phyloP scores from a whole-genome alignment of 2,888 invertebrate genomes.

The Cephonodes hylas region DNA sequence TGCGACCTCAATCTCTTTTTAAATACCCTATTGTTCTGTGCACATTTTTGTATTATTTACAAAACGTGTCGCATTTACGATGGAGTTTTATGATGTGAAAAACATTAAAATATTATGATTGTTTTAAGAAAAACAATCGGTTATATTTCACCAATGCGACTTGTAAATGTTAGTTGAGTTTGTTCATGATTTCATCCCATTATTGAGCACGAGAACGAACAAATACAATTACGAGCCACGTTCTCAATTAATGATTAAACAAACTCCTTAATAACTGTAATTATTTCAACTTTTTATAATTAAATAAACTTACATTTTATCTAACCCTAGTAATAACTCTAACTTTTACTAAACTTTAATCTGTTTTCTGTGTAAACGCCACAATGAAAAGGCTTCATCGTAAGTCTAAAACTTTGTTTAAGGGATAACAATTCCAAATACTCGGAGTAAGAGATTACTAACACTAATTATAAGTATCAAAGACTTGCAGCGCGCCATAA shows the following conservation, averaged over 20 bases:
- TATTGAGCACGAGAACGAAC: too few relatives aligned
- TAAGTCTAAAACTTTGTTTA: neutral
- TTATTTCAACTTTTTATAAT: neutral
- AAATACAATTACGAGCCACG: too few relatives aligned
- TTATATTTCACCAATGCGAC: too few relatives aligned
- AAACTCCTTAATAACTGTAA: too few relatives aligned
- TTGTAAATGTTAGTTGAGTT: too few relatives aligned
- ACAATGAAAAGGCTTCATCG: neutral
- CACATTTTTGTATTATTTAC: neutral
- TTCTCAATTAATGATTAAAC: too few relatives aligned
- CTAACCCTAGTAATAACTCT: neutral
- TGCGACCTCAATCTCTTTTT: neutral
- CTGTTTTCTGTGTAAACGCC: neutral
- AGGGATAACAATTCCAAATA: neutral
- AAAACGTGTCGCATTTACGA: too few relatives aligned
- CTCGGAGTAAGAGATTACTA: neutral
- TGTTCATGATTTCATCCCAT: too few relatives aligned
- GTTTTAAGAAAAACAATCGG: too few relatives aligned
- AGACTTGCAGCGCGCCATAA: too few relatives aligned
- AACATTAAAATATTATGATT: too few relatives aligned
- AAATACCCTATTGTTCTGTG: neutral
- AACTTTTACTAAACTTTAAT: neutral
- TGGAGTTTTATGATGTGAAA: too few relatives aligned
- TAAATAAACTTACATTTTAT: slow-evolving; percentile 3
- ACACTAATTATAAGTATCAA: slow-evolving; percentile 34